Base-by-base conservation (phyloP, 2,113 vertebrate genomes). In the Rhinolophus sinicus region DNA sequence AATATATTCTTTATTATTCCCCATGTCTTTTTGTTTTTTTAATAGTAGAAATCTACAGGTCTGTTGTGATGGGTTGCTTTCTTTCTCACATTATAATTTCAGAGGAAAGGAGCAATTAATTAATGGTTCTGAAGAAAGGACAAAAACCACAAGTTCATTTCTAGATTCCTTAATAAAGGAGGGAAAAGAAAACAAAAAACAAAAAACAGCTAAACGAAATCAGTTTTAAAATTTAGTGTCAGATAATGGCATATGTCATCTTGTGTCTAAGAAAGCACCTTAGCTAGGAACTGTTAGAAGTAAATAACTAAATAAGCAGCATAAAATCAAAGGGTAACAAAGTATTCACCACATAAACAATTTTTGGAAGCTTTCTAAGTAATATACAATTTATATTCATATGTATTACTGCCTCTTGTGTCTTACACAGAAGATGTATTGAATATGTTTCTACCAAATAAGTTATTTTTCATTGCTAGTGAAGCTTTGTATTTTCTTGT, bases 301-400 rank as follows among this genome's bases (percentile, higher is more conserved):
- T 97, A 98, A 98, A 98, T 98, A 97, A 97, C 95, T 97, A 97
- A 92, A 98, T 96, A 96, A 92, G 88, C 95, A 96, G 98, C 96
- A 98, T 97, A 97, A 98, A 96, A 98, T 98, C 88, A 67, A 98
- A 98, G 88, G 44, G 44, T 84, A 95, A 95, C 58, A 0, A 86
- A 98, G 87, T 98, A 87, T 93, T 97, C 96, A 97, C 95, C 95
- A 77, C 97, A 98, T 98, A 96, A 98, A 98, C 94, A 98, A 97
- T 98, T 98, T 98, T 96, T 95, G 76, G 98, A 98, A 97, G 97
- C 93, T 97, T 98, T 98, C 97, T 98, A 98, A 98, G 96, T 98
- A 98, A 98, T 97, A 97, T 40, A 98, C 93, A 97, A 98, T 98
- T 98, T 98, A 98, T 97, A 98, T 98, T 97, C 97, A 97, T 97